Evolutionary conservation across 2,888 invertebrate genomes (phyloP), one percentile per base, ranked within the genome.

Genomic region (Andrena bicolor): DNA sequence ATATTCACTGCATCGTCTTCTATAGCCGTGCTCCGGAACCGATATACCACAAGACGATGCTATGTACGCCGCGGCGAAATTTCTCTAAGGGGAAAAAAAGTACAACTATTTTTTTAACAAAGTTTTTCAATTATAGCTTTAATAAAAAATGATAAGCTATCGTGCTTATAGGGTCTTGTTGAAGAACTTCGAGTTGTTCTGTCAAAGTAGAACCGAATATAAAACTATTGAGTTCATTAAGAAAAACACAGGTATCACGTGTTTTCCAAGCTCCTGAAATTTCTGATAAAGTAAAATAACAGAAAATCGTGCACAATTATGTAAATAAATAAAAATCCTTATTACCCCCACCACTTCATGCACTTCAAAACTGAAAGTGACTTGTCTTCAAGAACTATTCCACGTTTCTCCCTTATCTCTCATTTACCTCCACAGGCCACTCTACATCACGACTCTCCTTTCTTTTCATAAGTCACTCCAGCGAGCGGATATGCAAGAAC

Each of bases 381-480:
- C 66, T 56, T 51, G 16, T 28, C 41, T 56, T 56, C 56, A 35
- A 73, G 64, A 48, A 65, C 41, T 28, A 66, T 30, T 69, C 60
- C 61, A 26, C 49, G 13, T 76, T 70, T 69, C 28, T n/a, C 28
- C 30, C 35, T 35, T 71, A 23, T 64, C 53, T 76, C 51, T 76
- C 71, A 71, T 72, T 56, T 64, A 23, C 53, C 56, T 64, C 7
- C 63, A 26, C 16, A 26, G 28, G 26, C 2, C 20, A 13, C 41
- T 26, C 20, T 65, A 41, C 41, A 13, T 41, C 13, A 41, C 53
- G 30, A 30, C 35, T 49, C 35, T 28, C 56, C 41, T 76, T 61
- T 71, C 53, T 71, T 64, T 28, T 76, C 48, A 48, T 41, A 58
- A 35, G 69, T n/a, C 58, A n/a, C 30, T 64, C n/a, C 32, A 41